Base-by-base conservation (phyloP, 1,140 invertebrate genomes). In the Caenorhabditis remanei region DNA sequence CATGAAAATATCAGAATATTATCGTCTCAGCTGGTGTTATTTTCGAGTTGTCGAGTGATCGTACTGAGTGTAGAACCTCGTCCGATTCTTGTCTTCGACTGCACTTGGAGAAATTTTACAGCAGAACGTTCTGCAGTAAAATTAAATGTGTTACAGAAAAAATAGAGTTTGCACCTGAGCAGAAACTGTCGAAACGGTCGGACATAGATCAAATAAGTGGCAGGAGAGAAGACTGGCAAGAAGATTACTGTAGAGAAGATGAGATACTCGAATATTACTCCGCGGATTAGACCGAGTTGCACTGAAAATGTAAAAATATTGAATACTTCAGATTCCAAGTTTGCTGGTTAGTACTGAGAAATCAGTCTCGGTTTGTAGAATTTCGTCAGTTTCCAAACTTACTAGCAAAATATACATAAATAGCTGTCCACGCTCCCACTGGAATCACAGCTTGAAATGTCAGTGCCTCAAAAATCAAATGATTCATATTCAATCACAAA, bases 401-500 rank as follows among this genome's bases (percentile, higher is more conserved):
- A 32, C 32, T 32, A 32, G 32, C 32, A 32, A 32, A 32, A 32
- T 32, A 32, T 32, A 32, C 32, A 32, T 71, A 71, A 43, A 71
- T 41, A 46, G 65, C 65, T n/a, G 65, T n/a, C 65, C 65, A 71
- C 4, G 65, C 65, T 7, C 40, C 65, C 13, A 71, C 65, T 3
- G 65, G 65, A 71, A 71, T 71, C 11, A 71, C 13, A 19, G 84
- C 84, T 53, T 85, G 84, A 24, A 85, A 32, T 4, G 84, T 85
- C 2, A 85, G 84, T 8, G 84, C 84, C 84, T 85, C n/a, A 58
- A 53, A 53, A 53, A 14, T 11, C 50, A 53, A 67, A 56, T 40
- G 13, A 50, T 8, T n/a, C 14, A 46, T n/a, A 19, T 65, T 53
- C 5, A 19, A 11, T 63, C 41, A 2, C 16, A 14, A 32, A n/a